Percentiles rank a stretch among this genome's conserved stretches.
Evolutionary conservation across 2,797 vertebrate species (phyloP).

Genomic region (Podarcis siculus): DNA sequence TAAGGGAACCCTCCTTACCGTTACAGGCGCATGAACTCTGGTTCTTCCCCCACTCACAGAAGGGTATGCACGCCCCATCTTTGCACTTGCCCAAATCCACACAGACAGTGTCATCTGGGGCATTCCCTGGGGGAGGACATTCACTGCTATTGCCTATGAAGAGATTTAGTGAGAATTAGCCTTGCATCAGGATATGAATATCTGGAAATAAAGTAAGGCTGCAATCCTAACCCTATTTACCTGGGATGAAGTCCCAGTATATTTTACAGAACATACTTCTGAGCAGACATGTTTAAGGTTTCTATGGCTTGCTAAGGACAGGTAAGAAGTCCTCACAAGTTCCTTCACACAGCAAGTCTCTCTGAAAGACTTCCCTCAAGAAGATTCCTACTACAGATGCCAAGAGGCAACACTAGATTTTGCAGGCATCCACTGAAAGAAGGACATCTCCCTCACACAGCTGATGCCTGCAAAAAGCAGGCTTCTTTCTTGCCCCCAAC

Average conservation of each 20-base stretch:
- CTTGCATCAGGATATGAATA: neutral
- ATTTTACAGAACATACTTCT: too few relatives aligned
- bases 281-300: too few relatives aligned
- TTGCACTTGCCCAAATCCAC: slow-evolving; percentile 91
- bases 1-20: slow-evolving; percentile 75
- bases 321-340: neutral
- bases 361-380: neutral
- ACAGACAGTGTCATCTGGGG: slow-evolving; percentile 84
- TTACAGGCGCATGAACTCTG: slow-evolving; percentile 91
- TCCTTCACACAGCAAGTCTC: neutral
- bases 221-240: too few relatives aligned
- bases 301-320: neutral
- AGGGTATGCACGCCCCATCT: slow-evolving; percentile 90
- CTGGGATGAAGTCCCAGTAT: too few relatives aligned
- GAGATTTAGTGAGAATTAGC: neutral
- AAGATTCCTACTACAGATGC: neutral
- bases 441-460: too few relatives aligned
- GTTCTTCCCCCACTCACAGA: slow-evolving; percentile 87
- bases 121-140: slow-evolving; percentile 90
- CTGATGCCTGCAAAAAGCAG: too few relatives aligned
- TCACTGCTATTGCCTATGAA: slow-evolving; percentile 88
- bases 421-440: too few relatives aligned
- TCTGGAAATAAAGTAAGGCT: neutral
- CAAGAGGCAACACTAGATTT: neutral
- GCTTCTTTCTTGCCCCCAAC: too few relatives aligned